A percentile compares a stretch with the other conserved stretches of the same genome.
Evolutionary conservation across 2,797 vertebrate genomes (phyloP).

Genomic region (Apogon hyalosoma): DNA sequence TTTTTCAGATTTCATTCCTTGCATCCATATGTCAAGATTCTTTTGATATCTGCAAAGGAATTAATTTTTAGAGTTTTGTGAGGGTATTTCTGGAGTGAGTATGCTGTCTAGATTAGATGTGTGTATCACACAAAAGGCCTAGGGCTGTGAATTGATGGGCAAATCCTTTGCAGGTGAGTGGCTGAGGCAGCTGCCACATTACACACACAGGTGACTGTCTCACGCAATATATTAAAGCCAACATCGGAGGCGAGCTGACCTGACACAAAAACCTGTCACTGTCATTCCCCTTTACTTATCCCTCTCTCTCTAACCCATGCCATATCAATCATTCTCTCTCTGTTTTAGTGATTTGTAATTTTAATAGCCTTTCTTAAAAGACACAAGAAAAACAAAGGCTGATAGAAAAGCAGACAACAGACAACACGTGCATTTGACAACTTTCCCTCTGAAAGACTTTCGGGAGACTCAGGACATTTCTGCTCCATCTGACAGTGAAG

Average conservation of each 20-base stretch:
- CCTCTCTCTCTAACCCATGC: constrained; percentile 14
- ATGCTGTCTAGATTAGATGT: constrained; percentile 26
- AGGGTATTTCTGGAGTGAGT: not conserved
- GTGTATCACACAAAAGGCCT: constrained; percentile 44
- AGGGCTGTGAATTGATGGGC: constrained; percentile 67
- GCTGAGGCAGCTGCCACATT: constrained; percentile 52
- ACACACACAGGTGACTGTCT: constrained; percentile 58
- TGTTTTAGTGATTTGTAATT: constrained; percentile 31
- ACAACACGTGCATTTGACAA: constrained; percentile 18
- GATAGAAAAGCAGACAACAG: constrained; percentile 4
- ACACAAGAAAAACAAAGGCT: constrained; percentile 1
- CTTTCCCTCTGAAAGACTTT: constrained; percentile 4
- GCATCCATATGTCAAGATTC: not conserved
- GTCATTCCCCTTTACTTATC: constrained; percentile 18
- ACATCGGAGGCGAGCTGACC: constrained; percentile 42
- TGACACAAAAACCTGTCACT: constrained; percentile 48
- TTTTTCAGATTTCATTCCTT: not conserved
- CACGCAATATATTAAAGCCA: constrained; percentile 58
- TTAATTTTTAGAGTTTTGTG: constrained; percentile 10
- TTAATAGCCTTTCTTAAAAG: constrained; percentile 25
- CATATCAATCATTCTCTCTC: constrained; percentile 35
- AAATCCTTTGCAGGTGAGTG: constrained; percentile 57
- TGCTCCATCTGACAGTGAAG: constrained; percentile 17
- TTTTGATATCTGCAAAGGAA: constrained; percentile 15
- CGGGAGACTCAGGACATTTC: constrained; percentile 12